Evolutionary conservation across 2,888 invertebrate genomes (phyloP), one percentile per base, ranked within the genome.

Genomic region (Eurois occulta): DNA sequence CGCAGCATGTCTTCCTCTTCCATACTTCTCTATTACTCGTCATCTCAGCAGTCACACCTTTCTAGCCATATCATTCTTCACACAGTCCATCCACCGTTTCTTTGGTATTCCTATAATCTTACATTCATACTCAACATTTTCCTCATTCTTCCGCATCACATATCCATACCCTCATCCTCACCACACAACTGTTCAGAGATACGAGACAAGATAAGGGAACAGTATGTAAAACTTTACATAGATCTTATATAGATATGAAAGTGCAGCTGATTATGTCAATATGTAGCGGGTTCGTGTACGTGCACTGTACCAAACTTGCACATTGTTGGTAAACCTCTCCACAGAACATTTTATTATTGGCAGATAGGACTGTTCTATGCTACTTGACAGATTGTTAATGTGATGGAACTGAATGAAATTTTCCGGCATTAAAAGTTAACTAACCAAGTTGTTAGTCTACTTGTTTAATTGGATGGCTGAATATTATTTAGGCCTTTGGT

Each of bases 181-280:
- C 11, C 10, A 41, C 41, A 41, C 41, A 41, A 41, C 2, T 35
- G 2, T 35, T 35, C 41, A 41, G 41, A 41, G 11, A 2, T 41
- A 41, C 1, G 41, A 11, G 41, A 41, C 41, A 41, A 11, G 2
- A 28, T 65, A 41, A 18, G 28, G n/a, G n/a, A n/a, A 65, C 35
- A 69, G 16, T 38, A 66, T 46, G 62, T 72, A 28, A 73, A 58
- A 72, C 70, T 72, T 43, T 28, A 75, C 78, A 67, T 82, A 73
- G 60, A 78, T 72, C 75, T 72, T 78, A 74, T 69, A 82, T 79
- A 74, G 76, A 78, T 84, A 74, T 82, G 85, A 76, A 60, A 83
- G 81, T 84, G 81, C 73, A 58, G 71, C 60, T 86, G 87, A 84
- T 87, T 87, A 86, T 81, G 76, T 86, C 88, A 88, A 88, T 88